Evolutionary conservation across 2,888 invertebrate species (phyloP).

Genomic region (Acheta domesticus): DNA sequence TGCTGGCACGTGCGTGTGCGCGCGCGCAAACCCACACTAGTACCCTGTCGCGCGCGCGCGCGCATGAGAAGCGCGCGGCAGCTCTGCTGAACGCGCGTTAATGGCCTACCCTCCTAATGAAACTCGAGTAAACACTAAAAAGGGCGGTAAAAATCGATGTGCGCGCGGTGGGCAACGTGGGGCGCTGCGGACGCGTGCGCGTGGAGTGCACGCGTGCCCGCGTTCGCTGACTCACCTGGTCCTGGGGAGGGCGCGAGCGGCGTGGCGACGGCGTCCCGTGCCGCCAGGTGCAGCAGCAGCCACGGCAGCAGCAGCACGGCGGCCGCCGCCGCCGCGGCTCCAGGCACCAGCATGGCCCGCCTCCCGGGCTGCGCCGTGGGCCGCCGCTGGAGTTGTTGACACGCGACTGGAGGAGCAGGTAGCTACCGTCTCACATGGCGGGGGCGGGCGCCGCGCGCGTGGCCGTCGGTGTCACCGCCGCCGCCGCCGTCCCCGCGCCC

Average conservation of each 20-base stretch:
- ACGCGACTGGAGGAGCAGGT: background rate
- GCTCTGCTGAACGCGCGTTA: background rate
- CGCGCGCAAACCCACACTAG: no score
- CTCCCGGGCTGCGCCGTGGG: background rate
- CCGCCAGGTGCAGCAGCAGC: background rate
- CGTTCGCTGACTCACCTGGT: background rate
- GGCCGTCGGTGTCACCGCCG: background rate
- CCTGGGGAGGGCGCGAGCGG: background rate
- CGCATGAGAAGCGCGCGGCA: background rate
- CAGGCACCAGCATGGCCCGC: background rate
- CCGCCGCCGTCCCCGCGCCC: background rate
- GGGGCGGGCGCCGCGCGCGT: background rate
- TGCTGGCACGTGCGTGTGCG: no score
- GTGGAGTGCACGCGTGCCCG: background rate
- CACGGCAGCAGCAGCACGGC: background rate
- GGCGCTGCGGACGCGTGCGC: background rate
- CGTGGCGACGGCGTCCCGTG: background rate
- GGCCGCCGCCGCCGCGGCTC: background rate
- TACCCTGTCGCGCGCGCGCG: background rate
- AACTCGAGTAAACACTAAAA: slow-evolving; percentile 1
- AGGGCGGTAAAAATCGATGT: background rate
- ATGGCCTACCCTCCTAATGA: slow-evolving; percentile 4
- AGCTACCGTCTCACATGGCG: background rate
- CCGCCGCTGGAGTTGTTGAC: background rate
- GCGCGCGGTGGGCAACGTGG: background rate